Conservation (phyloP, 30 jellyfish, hydroid and myxozoan species). For the Mastigias papua region DNA sequence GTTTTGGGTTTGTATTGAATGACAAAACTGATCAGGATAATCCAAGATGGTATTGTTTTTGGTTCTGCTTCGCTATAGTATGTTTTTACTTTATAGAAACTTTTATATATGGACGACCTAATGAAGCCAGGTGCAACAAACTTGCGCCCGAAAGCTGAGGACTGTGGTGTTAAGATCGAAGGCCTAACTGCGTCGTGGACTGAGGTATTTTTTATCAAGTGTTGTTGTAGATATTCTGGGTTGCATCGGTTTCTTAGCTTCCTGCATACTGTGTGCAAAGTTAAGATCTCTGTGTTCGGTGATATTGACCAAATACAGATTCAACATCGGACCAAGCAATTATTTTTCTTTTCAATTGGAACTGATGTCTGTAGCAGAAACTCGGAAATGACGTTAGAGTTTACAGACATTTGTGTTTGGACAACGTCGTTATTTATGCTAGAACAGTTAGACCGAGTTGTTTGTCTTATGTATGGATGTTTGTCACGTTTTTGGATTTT, state of each 20-base stretch:
- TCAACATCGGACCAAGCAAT: no score
- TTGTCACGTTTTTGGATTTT: not conserved
- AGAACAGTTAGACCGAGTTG: not conserved
- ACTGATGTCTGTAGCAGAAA: not conserved
- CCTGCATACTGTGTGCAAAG: no score
- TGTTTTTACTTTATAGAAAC: slow-evolving; percentile 35
- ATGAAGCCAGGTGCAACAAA: slow-evolving; percentile 52
- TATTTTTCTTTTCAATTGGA: no score
- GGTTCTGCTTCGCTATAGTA: not conserved
- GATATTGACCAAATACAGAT: no score
- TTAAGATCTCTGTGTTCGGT: no score
- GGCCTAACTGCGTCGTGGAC: slow-evolving; percentile 88
- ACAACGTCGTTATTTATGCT: not conserved
- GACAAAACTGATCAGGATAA: no score
- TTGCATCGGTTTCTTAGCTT: not conserved
- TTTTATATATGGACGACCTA: slow-evolving; percentile 73
- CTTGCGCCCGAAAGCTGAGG: slow-evolving; percentile 83
- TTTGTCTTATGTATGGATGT: not conserved
- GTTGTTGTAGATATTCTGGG: not conserved
- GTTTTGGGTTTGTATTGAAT: no score
- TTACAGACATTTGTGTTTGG: not conserved
- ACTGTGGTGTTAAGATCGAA: slow-evolving; percentile 77
- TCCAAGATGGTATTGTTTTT: no score
- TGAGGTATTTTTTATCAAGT: slow-evolving; percentile 34
- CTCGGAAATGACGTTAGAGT: not conserved